Percentiles rank a stretch among this genome's conserved stretches.
Conservation (phyloP, 1,140 invertebrate species). For the Penaeus chinensis region DNA sequence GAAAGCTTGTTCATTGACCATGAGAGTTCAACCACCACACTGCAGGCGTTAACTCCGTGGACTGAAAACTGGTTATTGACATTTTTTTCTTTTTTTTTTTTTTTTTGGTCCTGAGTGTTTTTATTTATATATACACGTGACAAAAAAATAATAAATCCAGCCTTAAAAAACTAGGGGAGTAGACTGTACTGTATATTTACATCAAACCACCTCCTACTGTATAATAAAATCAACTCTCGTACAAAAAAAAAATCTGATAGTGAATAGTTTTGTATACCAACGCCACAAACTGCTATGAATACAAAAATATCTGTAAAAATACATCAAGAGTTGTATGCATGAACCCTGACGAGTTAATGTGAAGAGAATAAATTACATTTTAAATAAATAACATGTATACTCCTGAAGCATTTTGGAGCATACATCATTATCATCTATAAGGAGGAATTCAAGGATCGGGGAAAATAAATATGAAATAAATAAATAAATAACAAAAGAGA, state of each 20-base stretch:
- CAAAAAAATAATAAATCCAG: conserved; percentile 26
- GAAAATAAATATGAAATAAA: conserved; percentile 21
- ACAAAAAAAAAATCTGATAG: conserved; percentile 39
- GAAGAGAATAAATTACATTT: conserved; percentile 28
- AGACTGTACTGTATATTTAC: conserved; percentile 41
- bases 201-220: conserved; percentile 52
- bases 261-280: conserved; percentile 45
- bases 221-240: conserved; percentile 45
- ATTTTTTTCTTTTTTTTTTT: conserved; percentile 20
- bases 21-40: background rate
- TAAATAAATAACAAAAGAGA: conserved; percentile 15
- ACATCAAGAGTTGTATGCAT: conserved; percentile 42
- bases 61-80: conserved; percentile 38
- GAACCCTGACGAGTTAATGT: conserved; percentile 47
- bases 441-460: background rate
- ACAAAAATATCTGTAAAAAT: conserved; percentile 35
- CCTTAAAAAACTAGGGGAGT: conserved; percentile 40
- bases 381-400: conserved; percentile 24
- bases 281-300: conserved; percentile 42
- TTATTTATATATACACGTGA: conserved; percentile 44
- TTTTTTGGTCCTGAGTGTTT: conserved; percentile 51
- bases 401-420: background rate
- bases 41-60: background rate
- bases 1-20: background rate
- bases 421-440: conserved; percentile 7